Base-by-base conservation (phyloP, 1,140 invertebrate genomes). In the Bombus soroeensis region DNA sequence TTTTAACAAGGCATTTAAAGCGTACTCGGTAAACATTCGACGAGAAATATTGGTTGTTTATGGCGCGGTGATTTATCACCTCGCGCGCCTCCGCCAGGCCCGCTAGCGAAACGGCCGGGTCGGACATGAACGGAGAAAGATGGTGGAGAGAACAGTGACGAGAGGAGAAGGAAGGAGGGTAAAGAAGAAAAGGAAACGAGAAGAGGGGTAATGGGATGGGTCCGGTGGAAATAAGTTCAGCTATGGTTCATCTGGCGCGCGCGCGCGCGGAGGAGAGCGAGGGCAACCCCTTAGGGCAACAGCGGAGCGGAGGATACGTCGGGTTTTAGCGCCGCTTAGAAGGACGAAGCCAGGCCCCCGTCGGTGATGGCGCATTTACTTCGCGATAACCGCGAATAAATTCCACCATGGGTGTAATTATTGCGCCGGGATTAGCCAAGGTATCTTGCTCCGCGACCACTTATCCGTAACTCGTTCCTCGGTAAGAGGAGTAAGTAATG, bases 1-100 rank as follows among this genome's bases (percentile, higher is more conserved):
- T 94, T 95, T 95, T 95, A 95, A 95, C 94, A 95, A 95, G 95
- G 93, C 94, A 94, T 95, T 95, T 95, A 95, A 95, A 95, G 94
- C 93, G 93, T 93, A 94, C 94, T 95, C 94, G 93, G 95, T 95
- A 95, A 95, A 95, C 95, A 95, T 95, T 94, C 93, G 92, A 87
- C 92, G 92, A 95, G 93, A 95, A 94, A 95, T 95, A 95, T 95
- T 91, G 94, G 94, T 95, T 95, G 94, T 95, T 95, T 95, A 94
- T 93, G 94, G 93, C 92, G 76, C 87, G 92, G 92, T 95, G 94
- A 95, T 95, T 95, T 95, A 95, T 95, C 94, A 92, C 91, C 93
- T 93, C 92, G 88, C 92, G 92, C 91, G 86, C 64, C 76, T 77
- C 68, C 72, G 80, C 72, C 85, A 68, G 85, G 75, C 78, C 80